phyloP scores from a whole-genome alignment of 2,113 vertebrate species.

The Hoplias malabaricus region DNA sequence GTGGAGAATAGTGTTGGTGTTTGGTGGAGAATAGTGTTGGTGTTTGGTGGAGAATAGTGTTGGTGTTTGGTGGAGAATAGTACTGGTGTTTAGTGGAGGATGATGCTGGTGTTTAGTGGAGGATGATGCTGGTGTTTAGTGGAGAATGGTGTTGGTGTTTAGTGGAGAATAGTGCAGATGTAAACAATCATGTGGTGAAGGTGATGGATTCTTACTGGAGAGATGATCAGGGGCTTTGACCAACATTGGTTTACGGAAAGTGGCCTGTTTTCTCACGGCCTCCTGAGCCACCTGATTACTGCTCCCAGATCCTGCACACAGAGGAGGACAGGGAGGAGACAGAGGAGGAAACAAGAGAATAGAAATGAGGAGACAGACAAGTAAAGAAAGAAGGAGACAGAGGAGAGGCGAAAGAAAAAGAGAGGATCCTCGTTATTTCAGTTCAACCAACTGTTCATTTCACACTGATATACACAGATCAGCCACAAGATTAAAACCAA shows the following conservation, averaged over 20 bases:
- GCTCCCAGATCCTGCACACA: conserved; percentile 66
- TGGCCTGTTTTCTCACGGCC: conserved; percentile 66
- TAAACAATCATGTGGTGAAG: background rate
- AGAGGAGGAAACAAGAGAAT: background rate
- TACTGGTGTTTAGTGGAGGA: too few species aligned
- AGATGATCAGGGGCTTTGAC: conserved; percentile 61
- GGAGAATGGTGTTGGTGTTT: background rate
- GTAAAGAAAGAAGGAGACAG: background rate
- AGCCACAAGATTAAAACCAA: too few species aligned
- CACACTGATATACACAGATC: too few species aligned
- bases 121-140: background rate
- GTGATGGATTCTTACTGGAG: conserved; percentile 70
- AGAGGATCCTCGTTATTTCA: too few species aligned
- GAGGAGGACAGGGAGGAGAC: background rate
- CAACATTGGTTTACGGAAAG: conserved; percentile 61
- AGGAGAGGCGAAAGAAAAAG: background rate
- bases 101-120: too few species aligned
- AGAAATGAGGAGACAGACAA: background rate
- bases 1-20: background rate
- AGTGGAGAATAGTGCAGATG: background rate
- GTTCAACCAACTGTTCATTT: too few species aligned
- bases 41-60: background rate
- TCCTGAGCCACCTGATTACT: conserved; percentile 70
- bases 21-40: background rate
- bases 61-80: background rate